Evolutionary conservation across 2,113 vertebrate species (phyloP).

Genomic region (Rostratula benghalensis): DNA sequence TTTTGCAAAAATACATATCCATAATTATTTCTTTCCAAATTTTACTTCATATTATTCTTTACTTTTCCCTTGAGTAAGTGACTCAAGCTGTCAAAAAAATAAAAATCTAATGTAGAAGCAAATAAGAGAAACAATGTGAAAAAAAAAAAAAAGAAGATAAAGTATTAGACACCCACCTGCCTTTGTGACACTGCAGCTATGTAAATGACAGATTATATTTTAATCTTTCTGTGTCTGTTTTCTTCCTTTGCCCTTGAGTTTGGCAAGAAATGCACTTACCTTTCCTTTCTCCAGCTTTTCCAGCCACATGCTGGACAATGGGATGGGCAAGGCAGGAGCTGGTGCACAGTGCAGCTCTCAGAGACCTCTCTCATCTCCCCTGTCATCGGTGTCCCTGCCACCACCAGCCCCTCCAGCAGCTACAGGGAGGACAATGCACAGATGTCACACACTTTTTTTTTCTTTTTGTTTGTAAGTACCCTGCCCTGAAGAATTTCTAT

Average conservation of each 20-base stretch:
- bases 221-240: not conserved
- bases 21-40: not conserved
- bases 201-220: not conserved
- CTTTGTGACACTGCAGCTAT: not conserved
- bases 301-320: rapidly evolving
- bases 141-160: not conserved
- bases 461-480: too few relatives aligned
- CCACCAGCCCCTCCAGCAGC: rapidly evolving
- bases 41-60: not conserved
- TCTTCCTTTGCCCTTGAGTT: not conserved
- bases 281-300: not conserved
- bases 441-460: not conserved
- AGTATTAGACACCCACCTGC: not conserved
- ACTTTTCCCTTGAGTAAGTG: not conserved
- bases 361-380: rapidly evolving
- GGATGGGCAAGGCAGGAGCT: rapidly evolving
- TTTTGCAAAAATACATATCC: not conserved
- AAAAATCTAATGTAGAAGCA: not conserved
- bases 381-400: rapidly evolving
- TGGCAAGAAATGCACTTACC: not conserved
- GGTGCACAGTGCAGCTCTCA: not conserved
- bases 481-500: not conserved
- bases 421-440: not conserved
- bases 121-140: not conserved
- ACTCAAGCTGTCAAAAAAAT: not conserved